Evolutionary conservation across 2,888 invertebrate genomes (phyloP).

Genomic region (Dasysyrphus albostriatus): DNA sequence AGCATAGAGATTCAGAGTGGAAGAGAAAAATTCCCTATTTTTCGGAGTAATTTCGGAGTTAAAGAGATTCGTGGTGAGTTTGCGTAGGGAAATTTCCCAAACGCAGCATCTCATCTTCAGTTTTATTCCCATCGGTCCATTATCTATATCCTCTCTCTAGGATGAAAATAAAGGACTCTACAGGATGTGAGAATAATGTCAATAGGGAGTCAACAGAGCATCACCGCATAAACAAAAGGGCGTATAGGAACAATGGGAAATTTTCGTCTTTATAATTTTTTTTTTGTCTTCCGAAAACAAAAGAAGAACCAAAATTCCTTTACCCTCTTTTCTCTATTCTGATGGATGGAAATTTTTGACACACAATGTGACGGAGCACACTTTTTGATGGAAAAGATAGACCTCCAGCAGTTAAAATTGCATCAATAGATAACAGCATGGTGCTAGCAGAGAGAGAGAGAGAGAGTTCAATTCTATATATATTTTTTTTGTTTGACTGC

Average conservation of each 20-base stretch:
- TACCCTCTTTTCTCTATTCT: slow-evolving; percentile 10
- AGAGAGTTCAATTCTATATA: slow-evolving; percentile 6
- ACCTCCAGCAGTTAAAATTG: slow-evolving; percentile 68
- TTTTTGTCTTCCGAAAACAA: slow-evolving; percentile 7
- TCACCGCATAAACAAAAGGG: slow-evolving; percentile 76
- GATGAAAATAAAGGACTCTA: slow-evolving; percentile 18
- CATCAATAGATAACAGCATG: slow-evolving; percentile 74
- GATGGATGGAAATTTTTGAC: slow-evolving; percentile 22
- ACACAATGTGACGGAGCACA: slow-evolving; percentile 58
- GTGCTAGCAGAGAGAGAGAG: not conserved
- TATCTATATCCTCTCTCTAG: not conserved
- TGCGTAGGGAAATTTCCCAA: slow-evolving; percentile 35
- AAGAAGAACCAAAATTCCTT: slow-evolving; percentile 47
- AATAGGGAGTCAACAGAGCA: slow-evolving; percentile 74
- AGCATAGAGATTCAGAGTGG: not conserved
- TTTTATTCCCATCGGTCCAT: not conserved
- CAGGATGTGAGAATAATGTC: slow-evolving; percentile 70
- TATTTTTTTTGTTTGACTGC: not conserved
- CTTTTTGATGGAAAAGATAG: slow-evolving; percentile 35
- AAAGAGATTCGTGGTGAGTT: slow-evolving; percentile 69
- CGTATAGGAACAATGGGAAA: slow-evolving; percentile 74
- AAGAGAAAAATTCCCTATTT: slow-evolving; percentile 73
- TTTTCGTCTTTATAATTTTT: slow-evolving; percentile 34
- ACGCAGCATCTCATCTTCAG: slow-evolving; percentile 18
- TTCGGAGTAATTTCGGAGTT: slow-evolving; percentile 72